phyloP scores from a whole-genome alignment of 2,113 vertebrate species.

The Microcebus lehilahytsara region DNA sequence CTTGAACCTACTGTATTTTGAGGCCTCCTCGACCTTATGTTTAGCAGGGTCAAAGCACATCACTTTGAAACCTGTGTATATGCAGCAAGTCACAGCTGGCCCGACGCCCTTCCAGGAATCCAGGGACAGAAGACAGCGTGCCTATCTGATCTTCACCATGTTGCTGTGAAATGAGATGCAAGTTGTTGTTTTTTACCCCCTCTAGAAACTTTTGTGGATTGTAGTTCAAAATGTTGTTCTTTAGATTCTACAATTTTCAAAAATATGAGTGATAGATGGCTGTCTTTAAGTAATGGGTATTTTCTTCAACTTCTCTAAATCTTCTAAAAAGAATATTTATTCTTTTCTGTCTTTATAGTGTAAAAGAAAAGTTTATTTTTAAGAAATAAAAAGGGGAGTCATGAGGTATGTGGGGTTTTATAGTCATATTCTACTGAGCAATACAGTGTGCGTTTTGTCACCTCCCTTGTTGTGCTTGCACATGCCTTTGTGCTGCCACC shows the following conservation, averaged over 20 bases:
- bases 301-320: background rate
- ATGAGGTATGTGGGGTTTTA: background rate
- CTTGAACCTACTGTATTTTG: background rate
- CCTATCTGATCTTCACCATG: background rate
- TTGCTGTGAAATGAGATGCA: background rate
- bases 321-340: background rate
- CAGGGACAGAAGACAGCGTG: background rate
- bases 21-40: background rate
- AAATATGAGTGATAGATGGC: background rate
- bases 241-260: background rate
- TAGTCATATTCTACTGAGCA: background rate
- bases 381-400: background rate
- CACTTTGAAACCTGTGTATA: background rate
- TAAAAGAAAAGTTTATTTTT: background rate
- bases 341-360: background rate
- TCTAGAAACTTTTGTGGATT: background rate
- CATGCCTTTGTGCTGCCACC: fast-evolving
- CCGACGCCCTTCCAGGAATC: background rate
- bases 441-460: fast-evolving
- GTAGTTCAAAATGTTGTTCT: background rate
- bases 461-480: background rate
- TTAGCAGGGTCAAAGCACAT: background rate
- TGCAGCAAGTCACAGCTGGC: background rate
- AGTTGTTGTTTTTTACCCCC: background rate
- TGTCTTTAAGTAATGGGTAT: background rate